Evolutionary conservation across 2,888 invertebrate genomes (phyloP).

Genomic region (Elgonia sp.): DNA sequence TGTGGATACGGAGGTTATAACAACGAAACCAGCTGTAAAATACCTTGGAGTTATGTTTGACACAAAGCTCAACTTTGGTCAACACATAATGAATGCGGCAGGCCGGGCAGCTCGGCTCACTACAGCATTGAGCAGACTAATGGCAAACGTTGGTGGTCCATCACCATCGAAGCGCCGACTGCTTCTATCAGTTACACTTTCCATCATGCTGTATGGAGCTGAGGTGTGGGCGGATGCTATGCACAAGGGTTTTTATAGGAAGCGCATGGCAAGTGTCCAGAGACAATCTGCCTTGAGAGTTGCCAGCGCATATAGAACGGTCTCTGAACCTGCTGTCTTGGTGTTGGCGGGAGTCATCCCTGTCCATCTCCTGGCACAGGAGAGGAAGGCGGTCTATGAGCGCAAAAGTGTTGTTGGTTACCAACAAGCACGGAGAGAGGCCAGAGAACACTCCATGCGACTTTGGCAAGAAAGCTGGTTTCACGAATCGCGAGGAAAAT

Average conservation of each 20-base stretch:
- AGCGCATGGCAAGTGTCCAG: background rate
- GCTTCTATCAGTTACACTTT: no score
- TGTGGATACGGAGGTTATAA: background rate
- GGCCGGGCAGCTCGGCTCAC: no score
- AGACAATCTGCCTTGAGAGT: background rate
- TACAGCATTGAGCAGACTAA: no score
- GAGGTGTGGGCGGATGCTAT: background rate
- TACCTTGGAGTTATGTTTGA: conserved; percentile 9
- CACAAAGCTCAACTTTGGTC: background rate
- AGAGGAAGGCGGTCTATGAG: conserved; percentile 2
- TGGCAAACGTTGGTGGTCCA: no score
- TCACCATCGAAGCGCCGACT: no score
- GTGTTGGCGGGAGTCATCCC: conserved; percentile 5
- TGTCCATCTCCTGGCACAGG: background rate
- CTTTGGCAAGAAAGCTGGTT: no score
- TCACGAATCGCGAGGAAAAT: no score
- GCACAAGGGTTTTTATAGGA: background rate
- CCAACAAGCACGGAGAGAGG: no score
- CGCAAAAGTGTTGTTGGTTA: no score
- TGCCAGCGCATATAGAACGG: background rate
- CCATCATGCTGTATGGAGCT: no score
- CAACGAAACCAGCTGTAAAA: background rate
- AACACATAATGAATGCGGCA: background rate
- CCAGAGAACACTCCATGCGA: no score
- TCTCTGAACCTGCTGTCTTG: background rate